Evolutionary conservation across 1,140 invertebrate species (phyloP), one percentile per base, ranked within the genome.

Genomic region (Magallana ariakensis): DNA sequence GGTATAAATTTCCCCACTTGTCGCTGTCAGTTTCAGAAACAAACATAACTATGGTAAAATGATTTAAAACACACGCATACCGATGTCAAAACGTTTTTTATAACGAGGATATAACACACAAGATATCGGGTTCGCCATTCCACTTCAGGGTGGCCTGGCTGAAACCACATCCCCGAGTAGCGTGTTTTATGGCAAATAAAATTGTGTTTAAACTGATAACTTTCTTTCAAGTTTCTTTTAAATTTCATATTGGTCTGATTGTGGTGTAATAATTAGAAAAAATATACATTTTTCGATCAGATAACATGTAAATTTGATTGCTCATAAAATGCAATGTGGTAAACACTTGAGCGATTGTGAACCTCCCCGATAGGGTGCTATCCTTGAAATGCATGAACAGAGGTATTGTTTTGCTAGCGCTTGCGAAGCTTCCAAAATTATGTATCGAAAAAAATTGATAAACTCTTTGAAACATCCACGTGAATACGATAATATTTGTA

Each of bases 1-100:
- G 66, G 66, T 75, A 75, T 75, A 75, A 75, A 75, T 33, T 75
- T 75, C 66, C 66, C 66, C 66, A 75, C 66, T 75, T 75, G 66
- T 75, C 66, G 66, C 66, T 75, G 66, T 75, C 66, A 75, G 66
- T 75, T 75, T 75, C 66, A 75, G 66, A 75, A 75, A 75, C 66
- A 75, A 46, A 75, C 66, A 75, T 75, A 75, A 75, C 66, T 75
- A 75, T 75, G 66, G 66, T 75, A 75, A 75, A 75, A 75, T 75
- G 66, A 75, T 75, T 75, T 75, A 75, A 75, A 75, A 75, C 66
- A 75, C 66, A 75, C 66, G 66, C 66, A 75, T 75, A 75, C 66
- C 66, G 66, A 75, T 75, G 66, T 75, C 66, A 75, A 75, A 75
- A 75, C 33, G 33, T 19, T 75, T 75, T 75, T 75, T 75, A 75